phyloP scores from a whole-genome alignment of 2,113 vertebrate species.

The Anseranas semipalmata region DNA sequence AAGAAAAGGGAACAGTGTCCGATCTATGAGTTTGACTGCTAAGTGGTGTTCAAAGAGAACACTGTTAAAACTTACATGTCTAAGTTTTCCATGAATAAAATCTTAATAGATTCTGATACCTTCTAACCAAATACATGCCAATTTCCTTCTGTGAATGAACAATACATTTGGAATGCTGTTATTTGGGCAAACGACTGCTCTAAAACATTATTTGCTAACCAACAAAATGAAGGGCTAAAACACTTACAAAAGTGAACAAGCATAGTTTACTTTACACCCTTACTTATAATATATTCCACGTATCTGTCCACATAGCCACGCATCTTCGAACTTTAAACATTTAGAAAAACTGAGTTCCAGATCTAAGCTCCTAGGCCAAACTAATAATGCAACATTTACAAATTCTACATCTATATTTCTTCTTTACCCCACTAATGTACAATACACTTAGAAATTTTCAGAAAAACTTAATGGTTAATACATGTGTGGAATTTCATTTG shows the following conservation, averaged over 20 bases:
- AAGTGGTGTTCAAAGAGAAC: neutral
- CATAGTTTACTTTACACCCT: neutral
- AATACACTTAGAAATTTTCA: neutral
- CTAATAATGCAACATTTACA: neutral
- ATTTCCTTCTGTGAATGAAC: neutral
- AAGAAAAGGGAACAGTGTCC: neutral
- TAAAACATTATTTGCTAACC: neutral
- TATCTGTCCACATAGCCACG: neutral
- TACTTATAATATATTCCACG: accelerated
- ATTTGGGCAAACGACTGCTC: neutral
- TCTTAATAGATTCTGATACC: neutral
- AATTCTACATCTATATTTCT: neutral
- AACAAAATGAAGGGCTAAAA: neutral
- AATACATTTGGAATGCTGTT: neutral
- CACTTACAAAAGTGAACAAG: neutral
- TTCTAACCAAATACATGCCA: neutral
- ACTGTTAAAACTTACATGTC: neutral
- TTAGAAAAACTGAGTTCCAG: neutral
- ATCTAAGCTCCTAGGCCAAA: neutral
- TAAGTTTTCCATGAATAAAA: neutral
- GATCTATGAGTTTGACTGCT: neutral
- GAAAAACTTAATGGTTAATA: neutral
- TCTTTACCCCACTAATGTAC: no score
- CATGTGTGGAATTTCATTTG: neutral
- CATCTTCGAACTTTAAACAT: neutral